Conservation (phyloP, 2,113 vertebrate genomes). For the Bungarus multicinctus region DNA sequence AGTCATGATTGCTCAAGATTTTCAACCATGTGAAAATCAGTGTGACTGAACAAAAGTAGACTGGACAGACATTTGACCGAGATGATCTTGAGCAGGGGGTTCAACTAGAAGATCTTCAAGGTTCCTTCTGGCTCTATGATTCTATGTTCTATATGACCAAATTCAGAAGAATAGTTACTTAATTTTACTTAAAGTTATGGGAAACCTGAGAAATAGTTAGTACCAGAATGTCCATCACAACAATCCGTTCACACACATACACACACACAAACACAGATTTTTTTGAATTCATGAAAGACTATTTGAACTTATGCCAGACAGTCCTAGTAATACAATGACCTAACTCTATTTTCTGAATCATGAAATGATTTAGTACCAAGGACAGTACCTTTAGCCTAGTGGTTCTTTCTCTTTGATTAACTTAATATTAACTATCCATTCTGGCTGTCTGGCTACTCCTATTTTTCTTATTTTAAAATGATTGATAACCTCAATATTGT, state of each 20-base stretch:
- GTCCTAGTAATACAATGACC: neutral
- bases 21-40: neutral
- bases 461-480: neutral
- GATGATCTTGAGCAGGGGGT: neutral
- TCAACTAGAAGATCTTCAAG: neutral
- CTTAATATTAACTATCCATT: neutral
- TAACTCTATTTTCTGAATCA: neutral
- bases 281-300: neutral
- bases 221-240: neutral
- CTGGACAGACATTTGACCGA: neutral
- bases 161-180: neutral
- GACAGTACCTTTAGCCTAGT: neutral
- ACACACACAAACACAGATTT: neutral
- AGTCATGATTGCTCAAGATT: neutral
- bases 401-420: neutral
- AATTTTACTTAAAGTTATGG: neutral
- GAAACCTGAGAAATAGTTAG: neutral
- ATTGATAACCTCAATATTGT: neutral
- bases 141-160: neutral
- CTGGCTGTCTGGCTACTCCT: neutral
- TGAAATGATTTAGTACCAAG: neutral
- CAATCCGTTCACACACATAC: neutral
- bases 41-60: no score
- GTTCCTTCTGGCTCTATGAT: neutral
- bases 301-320: neutral